Evolutionary conservation across 1,140 invertebrate species (phyloP), one percentile per base, ranked within the genome.

Genomic region (Cyclargus thomasi): DNA sequence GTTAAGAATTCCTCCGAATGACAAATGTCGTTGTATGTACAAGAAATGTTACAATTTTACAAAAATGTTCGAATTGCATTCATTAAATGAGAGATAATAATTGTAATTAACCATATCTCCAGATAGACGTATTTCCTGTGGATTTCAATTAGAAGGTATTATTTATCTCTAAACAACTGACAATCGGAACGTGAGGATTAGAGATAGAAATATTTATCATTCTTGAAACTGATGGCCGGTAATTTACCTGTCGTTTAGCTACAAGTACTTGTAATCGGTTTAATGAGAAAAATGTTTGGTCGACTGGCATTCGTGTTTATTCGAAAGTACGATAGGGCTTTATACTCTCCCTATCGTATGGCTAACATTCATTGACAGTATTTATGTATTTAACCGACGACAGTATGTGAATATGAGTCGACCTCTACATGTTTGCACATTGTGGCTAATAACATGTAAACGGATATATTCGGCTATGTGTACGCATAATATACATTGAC

Each of bases 251-350:
- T 59, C 55, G 55, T 22, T 59, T 59, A 59, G 55, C 1, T 20
- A 22, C 17, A 20, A 59, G 55, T 1, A 16, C 10, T 0, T 47
- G 8, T 47, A 47, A 47, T 47, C 39, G 39, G 39, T 47, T 8
- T 59, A 59, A 59, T 59, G 20, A 47, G 39, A 59, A 59, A 59
- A 59, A 59, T 59, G 10, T 47, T 47, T 47, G 20, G 55, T 59
- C 20, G 55, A 22, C 18, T 59, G 55, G 20, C 55, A 21, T 59
- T 59, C 18, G 6, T 59, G 20, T 21, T n/a, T 59, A 7, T 10
- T 59, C 55, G 20, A 59, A 55, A 59, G 20, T 21, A 20, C 21
- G 55, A 59, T 21, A 59, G 21, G 21, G 18, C 8, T 20, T 59
- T 21, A 59, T 59, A 20, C 21, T 59, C 20, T 1, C 53, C 8